A percentile compares a stretch with the other conserved stretches of the same genome.
Conservation (phyloP, 2,888 invertebrate species). For the Drosophila stalkeri region DNA sequence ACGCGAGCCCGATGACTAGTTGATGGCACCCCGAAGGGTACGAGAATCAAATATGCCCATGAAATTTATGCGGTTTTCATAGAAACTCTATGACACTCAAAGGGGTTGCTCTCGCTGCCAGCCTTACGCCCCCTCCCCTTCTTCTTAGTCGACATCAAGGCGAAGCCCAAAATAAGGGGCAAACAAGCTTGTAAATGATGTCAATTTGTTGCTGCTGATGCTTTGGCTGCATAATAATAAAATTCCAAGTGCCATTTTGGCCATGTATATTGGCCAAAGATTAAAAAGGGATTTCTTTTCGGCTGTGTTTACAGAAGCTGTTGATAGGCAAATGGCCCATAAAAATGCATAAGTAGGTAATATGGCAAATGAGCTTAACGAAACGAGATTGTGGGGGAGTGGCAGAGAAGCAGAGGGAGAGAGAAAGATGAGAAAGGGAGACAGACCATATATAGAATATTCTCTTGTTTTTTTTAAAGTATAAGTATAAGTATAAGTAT, state of each 20-base stretch:
- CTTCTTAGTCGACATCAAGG: background rate
- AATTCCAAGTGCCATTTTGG: constrained; percentile 82
- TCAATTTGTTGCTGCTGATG: constrained; percentile 68
- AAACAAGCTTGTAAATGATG: constrained; percentile 66
- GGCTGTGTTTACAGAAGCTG: constrained; percentile 6
- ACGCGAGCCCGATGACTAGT: constrained; percentile 33
- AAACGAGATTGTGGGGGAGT: background rate
- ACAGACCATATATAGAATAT: too few relatives aligned
- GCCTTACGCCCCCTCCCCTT: background rate
- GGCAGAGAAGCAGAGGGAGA: background rate
- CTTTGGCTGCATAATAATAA: constrained; percentile 73
- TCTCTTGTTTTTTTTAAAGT: too few relatives aligned
- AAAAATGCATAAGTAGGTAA: constrained; percentile 55
- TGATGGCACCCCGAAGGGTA: constrained; percentile 67
- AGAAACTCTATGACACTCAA: constrained; percentile 74
- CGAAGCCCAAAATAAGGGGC: background rate
- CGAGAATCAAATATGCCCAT: constrained; percentile 55
- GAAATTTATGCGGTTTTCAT: constrained; percentile 79
- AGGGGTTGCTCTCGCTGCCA: constrained; percentile 47
- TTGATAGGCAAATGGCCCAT: constrained; percentile 65
- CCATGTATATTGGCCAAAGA: constrained; percentile 72
- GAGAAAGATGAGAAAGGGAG: background rate
- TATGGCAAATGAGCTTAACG: background rate
- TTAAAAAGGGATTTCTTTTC: constrained; percentile 78
- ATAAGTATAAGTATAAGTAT: too few relatives aligned